Conservation (phyloP, 2,113 vertebrate genomes). For the Pollachius pollachius region DNA sequence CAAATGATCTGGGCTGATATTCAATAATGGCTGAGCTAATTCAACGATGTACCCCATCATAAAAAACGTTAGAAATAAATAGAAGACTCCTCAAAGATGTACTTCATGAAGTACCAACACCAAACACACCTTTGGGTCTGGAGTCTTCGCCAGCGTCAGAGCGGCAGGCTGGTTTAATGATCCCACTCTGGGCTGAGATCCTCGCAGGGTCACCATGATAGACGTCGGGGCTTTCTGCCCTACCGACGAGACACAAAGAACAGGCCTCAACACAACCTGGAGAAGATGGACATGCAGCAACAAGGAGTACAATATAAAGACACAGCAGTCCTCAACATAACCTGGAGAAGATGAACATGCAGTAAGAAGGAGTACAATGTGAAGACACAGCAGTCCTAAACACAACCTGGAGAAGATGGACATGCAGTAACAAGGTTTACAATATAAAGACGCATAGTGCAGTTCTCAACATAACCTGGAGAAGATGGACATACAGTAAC, state of each 20-base stretch:
- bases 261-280: constrained; percentile 27
- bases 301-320: no score
- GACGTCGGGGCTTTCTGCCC: constrained; percentile 90
- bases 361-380: no score
- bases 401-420: no score
- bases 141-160: constrained; percentile 40
- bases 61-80: neutral
- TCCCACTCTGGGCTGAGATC: constrained; percentile 80
- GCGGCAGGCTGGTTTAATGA: constrained; percentile 74
- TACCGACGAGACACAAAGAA: constrained; percentile 63
- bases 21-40: neutral
- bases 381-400: no score
- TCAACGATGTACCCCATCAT: neutral
- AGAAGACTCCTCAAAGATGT: neutral
- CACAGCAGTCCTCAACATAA: no score
- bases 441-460: no score
- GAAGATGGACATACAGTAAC: no score
- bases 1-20: neutral
- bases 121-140: constrained; percentile 68
- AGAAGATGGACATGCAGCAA: no score
- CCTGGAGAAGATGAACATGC: no score
- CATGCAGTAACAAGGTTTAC: no score
- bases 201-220: constrained; percentile 88
- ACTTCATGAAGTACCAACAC: neutral
- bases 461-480: no score